Conservation (phyloP, 2,888 invertebrate species). For the Eutolmus rufibarbis region DNA sequence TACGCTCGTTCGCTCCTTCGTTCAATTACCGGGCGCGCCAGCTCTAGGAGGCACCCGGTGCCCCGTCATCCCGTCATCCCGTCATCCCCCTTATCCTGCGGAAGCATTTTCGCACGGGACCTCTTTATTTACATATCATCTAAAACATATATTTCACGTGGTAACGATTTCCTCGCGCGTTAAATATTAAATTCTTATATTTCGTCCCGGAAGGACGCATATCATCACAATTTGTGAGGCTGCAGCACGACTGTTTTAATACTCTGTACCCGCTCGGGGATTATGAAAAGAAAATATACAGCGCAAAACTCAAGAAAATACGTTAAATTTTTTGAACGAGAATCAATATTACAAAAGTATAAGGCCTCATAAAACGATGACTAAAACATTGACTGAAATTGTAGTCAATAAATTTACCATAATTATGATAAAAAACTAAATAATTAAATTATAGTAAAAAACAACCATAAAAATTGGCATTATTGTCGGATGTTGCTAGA, state of each 20-base stretch:
- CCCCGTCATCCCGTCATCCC: neutral
- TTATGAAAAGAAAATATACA: neutral
- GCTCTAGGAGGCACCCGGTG: neutral
- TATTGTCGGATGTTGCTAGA: too few species aligned
- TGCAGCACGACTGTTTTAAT: neutral
- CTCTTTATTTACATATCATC: conserved; percentile 31
- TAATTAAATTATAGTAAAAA: too few species aligned
- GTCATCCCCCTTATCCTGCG: neutral
- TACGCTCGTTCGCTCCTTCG: neutral
- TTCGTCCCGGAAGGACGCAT: neutral
- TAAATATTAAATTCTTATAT: conserved; percentile 29
- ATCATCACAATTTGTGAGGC: neutral
- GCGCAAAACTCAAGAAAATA: neutral
- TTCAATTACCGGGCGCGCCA: conserved; percentile 25
- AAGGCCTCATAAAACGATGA: too few species aligned
- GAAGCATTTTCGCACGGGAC: neutral
- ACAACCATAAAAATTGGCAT: too few species aligned
- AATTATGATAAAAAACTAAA: too few species aligned
- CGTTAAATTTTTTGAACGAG: neutral
- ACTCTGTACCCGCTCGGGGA: neutral
- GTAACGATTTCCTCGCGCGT: neutral
- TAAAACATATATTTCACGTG: conserved; percentile 5
- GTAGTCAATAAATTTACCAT: too few species aligned
- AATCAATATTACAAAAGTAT: too few species aligned
- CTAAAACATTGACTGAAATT: too few species aligned